phyloP scores from a whole-genome alignment of 2,888 invertebrate genomes.

The Diaphora mendica region DNA sequence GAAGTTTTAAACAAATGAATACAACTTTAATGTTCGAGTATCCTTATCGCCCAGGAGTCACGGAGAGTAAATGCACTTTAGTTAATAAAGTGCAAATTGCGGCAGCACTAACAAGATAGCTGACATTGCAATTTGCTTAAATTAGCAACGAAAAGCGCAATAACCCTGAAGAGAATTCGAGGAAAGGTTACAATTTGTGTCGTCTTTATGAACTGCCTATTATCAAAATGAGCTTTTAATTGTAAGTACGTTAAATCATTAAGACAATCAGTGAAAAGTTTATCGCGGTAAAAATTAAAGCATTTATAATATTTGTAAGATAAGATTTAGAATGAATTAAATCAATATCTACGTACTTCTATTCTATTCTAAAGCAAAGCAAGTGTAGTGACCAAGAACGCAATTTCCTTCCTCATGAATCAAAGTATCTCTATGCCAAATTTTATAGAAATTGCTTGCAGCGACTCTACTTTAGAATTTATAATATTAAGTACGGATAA shows the following conservation, averaged over 20 bases:
- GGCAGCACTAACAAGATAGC: constrained; percentile 26
- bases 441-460: no score
- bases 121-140: constrained; percentile 31
- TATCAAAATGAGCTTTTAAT: neutral
- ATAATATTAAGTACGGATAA: no score
- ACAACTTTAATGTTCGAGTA: neutral
- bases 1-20: neutral
- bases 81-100: constrained; percentile 39
- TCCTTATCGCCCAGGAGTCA: neutral
- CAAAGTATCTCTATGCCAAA: no score
- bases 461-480: no score
- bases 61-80: constrained; percentile 19
- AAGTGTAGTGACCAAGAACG: no score
- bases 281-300: no score
- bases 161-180: neutral
- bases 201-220: neutral
- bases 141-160: constrained; percentile 10
- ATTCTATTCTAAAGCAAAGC: no score
- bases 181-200: neutral
- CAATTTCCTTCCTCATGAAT: no score
- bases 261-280: neutral
- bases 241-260: neutral
- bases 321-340: no score
- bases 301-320: no score
- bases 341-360: no score